Conservation (phyloP, 1,140 invertebrate genomes). For the Hypsibius dujardini region DNA sequence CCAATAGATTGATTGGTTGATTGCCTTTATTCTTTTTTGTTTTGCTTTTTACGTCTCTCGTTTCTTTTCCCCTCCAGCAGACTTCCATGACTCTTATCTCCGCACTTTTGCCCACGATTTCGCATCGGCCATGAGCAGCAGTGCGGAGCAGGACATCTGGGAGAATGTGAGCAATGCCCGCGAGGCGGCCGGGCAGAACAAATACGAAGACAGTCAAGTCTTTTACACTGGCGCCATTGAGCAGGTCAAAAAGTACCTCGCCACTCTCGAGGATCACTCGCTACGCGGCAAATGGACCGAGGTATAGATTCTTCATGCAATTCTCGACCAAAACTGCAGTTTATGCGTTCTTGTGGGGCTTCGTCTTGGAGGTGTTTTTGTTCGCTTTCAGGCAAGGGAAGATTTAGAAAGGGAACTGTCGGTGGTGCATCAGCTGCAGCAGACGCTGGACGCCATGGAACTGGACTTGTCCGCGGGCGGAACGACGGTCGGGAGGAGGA, state of each 20-base stretch:
- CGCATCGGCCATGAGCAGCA: not conserved
- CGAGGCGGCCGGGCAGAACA: not conserved
- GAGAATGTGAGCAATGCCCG: conserved; percentile 12
- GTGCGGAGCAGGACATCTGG: not conserved
- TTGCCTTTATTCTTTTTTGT: too few relatives aligned
- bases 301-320: too few relatives aligned
- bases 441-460: not conserved
- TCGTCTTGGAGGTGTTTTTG: not conserved
- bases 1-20: too few relatives aligned
- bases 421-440: not conserved
- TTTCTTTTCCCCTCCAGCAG: too few relatives aligned
- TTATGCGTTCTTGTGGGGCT: too few relatives aligned
- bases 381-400: not conserved
- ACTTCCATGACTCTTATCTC: too few relatives aligned
- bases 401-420: not conserved
- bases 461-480: not conserved
- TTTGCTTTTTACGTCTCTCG: too few relatives aligned
- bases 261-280: not conserved
- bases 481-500: not conserved
- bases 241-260: not conserved
- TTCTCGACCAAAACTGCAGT: too few relatives aligned
- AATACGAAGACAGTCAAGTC: not conserved
- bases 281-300: not conserved
- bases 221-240: conserved; percentile 13
- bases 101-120: too few relatives aligned